Evolutionary conservation across 2,113 vertebrate genomes (phyloP).

Genomic region (Dipodomys stephensi): DNA sequence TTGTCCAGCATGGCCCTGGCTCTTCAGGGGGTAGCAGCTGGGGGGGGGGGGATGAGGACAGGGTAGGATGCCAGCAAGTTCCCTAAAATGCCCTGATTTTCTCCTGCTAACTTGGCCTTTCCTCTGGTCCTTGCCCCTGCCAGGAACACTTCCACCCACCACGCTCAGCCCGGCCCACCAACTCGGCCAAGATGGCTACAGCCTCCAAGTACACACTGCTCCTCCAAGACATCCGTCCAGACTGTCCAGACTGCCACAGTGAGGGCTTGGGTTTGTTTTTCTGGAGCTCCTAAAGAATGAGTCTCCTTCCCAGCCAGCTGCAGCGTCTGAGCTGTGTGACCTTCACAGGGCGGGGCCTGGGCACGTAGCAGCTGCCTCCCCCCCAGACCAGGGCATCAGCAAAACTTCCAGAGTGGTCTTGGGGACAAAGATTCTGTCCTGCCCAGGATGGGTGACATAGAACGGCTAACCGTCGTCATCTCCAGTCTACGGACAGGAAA

Average conservation of each 20-base stretch:
- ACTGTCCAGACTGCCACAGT: background rate
- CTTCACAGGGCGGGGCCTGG: background rate
- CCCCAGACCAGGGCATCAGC: background rate
- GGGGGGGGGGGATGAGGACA: background rate
- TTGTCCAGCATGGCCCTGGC: rapidly evolving
- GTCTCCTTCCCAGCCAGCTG: background rate
- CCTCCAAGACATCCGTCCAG: conserved; percentile 11
- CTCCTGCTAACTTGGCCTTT: background rate
- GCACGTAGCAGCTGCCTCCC: background rate
- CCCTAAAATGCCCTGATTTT: background rate
- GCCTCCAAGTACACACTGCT: background rate
- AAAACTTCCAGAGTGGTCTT: background rate
- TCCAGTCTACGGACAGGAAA: background rate
- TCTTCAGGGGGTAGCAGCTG: background rate
- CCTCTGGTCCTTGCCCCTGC: background rate
- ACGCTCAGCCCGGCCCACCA: background rate
- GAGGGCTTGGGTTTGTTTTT: background rate
- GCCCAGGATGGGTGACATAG: background rate
- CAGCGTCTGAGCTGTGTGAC: background rate
- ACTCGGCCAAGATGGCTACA: background rate
- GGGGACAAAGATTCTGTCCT: background rate
- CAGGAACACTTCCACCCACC: too few species aligned
- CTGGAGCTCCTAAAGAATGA: background rate
- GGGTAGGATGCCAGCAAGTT: background rate
- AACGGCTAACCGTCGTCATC: too few species aligned